Evolutionary conservation across 2,888 invertebrate species (phyloP).

Genomic region (Argyresthia goedartella): DNA sequence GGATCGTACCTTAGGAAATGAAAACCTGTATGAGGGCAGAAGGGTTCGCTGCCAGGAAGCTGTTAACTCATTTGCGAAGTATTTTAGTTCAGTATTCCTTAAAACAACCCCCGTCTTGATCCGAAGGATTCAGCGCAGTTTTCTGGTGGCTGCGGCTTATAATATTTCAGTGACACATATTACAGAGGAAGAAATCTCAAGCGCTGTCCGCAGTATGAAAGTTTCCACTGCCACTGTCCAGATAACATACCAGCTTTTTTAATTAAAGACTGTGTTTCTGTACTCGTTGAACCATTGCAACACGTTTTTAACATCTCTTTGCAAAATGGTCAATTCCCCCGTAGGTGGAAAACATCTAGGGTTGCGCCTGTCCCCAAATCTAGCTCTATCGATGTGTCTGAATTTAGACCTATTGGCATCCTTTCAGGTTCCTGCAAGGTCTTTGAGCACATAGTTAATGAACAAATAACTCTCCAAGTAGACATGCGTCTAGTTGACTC

Average conservation of each 20-base stretch:
- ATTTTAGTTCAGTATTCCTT: background rate
- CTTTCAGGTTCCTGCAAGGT: slow-evolving; percentile 6
- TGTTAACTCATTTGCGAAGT: background rate
- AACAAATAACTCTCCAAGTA: slow-evolving; percentile 3
- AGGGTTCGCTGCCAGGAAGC: background rate
- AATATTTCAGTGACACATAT: background rate
- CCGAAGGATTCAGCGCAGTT: background rate
- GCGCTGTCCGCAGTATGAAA: slow-evolving; percentile 8
- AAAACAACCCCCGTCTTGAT: background rate
- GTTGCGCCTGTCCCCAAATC: slow-evolving; percentile 9
- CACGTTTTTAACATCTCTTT: slow-evolving; percentile 7
- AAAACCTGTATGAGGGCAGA: background rate
- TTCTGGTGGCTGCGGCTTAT: background rate
- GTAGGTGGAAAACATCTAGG: slow-evolving; percentile 6
- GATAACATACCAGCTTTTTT: slow-evolving; percentile 10
- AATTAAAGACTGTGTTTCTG: slow-evolving; percentile 8
- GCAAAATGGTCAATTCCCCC: background rate
- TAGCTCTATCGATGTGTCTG: background rate
- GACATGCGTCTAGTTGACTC: background rate
- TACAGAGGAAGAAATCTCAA: background rate
- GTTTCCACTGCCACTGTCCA: slow-evolving; percentile 6
- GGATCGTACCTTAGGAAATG: background rate
- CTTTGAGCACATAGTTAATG: slow-evolving; percentile 6
- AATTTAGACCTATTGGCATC: slow-evolving; percentile 8
- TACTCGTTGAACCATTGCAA: slow-evolving; percentile 3